Percentiles rank a stretch among this genome's conserved stretches.
Conservation (phyloP, 2,888 invertebrate genomes). For the Volucella inflata region DNA sequence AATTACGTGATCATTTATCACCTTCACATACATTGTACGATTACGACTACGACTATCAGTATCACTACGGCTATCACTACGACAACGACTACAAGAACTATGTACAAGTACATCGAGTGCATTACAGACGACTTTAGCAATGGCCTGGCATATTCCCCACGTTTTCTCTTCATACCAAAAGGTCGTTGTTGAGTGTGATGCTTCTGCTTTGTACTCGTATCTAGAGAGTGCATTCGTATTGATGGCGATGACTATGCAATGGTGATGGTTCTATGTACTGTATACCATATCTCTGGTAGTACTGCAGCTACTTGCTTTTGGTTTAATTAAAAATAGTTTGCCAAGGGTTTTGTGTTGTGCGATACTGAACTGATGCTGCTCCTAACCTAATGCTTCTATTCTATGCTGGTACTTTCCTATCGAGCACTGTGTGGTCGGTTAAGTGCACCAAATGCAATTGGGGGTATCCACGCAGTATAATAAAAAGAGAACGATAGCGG, state of each 20-base stretch:
- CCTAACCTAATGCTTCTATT: no score
- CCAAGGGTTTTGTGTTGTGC: slow-evolving; percentile 59
- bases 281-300: slow-evolving; percentile 8
- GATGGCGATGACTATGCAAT: slow-evolving; percentile 15
- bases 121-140: slow-evolving; percentile 27
- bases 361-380: no score
- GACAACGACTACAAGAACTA: no score
- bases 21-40: slow-evolving; percentile 53
- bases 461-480: slow-evolving; percentile 28
- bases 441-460: slow-evolving; percentile 63
- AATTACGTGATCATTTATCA: slow-evolving; percentile 73
- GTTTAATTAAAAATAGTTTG: slow-evolving; percentile 75
- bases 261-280: slow-evolving; percentile 15
- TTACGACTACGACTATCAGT: no score
- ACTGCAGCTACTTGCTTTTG: slow-evolving; percentile 48
- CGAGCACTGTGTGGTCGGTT: slow-evolving; percentile 42
- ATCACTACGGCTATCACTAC: no score
- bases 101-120: not conserved
- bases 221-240: slow-evolving; percentile 39
- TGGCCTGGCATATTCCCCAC: slow-evolving; percentile 46
- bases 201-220: slow-evolving; percentile 18
- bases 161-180: slow-evolving; percentile 24
- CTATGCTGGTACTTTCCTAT: slow-evolving; percentile 30
- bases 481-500: not conserved
- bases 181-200: not conserved